Evolutionary conservation across 2,888 invertebrate genomes (phyloP).

Genomic region (Melikaiella ostensackeni): DNA sequence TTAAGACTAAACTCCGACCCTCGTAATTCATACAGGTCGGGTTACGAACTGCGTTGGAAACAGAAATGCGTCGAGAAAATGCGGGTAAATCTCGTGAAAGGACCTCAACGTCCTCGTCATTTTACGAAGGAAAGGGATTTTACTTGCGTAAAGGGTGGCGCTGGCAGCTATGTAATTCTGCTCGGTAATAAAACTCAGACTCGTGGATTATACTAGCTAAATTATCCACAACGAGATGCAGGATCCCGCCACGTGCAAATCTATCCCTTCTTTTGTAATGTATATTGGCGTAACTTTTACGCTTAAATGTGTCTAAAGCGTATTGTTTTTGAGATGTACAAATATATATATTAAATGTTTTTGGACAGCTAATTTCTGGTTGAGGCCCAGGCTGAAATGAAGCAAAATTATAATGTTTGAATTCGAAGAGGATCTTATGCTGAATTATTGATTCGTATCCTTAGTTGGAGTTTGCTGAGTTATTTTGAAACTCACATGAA

Average conservation of each 20-base stretch:
- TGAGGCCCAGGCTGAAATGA: no score
- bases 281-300: background rate
- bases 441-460: background rate
- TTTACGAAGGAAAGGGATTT: slow-evolving; percentile 36
- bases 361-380: no score
- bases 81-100: slow-evolving; percentile 41
- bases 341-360: background rate
- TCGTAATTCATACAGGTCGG: slow-evolving; percentile 23
- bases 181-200: slow-evolving; percentile 69
- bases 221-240: slow-evolving; percentile 66
- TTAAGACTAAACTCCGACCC: background rate
- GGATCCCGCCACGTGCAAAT: slow-evolving; percentile 55
- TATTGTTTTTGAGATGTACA: background rate
- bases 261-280: background rate
- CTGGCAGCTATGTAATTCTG: slow-evolving; percentile 65
- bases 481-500: background rate
- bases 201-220: slow-evolving; percentile 66
- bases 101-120: slow-evolving; percentile 1
- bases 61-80: slow-evolving; percentile 12
- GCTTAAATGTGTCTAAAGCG: slow-evolving; percentile 5
- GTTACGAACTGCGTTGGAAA: slow-evolving; percentile 20
- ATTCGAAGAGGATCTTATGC: no score
- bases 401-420: no score
- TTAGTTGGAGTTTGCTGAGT: background rate
- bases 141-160: slow-evolving; percentile 41